Percentiles rank a stretch among this genome's conserved stretches.
phyloP scores from a whole-genome alignment of 2,888 invertebrate genomes.

The Drosophila limbata region DNA sequence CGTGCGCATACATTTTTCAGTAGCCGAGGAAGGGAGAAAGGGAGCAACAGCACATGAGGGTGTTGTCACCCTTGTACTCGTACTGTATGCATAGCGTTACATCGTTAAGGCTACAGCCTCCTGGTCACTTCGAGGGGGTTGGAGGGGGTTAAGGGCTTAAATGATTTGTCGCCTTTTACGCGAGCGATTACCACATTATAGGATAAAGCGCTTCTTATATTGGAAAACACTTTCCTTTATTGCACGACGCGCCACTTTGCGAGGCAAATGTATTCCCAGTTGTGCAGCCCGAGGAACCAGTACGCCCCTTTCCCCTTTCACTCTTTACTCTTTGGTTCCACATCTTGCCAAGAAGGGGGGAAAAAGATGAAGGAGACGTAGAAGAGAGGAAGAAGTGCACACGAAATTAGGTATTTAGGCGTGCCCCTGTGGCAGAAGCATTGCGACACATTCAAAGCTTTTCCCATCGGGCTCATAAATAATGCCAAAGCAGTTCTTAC shows the following conservation, averaged over 20 bases:
- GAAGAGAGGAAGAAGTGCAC: conserved; percentile 8
- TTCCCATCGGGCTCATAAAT: conserved; percentile 83
- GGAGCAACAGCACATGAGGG: conserved; percentile 18
- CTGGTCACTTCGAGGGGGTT: conserved; percentile 3
- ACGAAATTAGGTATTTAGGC: conserved; percentile 64
- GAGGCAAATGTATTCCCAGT: conserved; percentile 71
- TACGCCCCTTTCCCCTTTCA: not conserved
- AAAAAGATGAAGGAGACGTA: too few relatives aligned
- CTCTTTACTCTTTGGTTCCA: not conserved
- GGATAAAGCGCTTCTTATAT: conserved; percentile 76
- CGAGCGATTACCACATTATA: conserved; percentile 85
- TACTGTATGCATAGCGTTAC: conserved; percentile 29
- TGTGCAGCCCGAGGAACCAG: conserved; percentile 39
- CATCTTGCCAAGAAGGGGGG: not conserved
- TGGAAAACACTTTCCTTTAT: conserved; percentile 81
- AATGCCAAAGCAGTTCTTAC: conserved; percentile 78
- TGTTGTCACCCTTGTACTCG: conserved; percentile 17
- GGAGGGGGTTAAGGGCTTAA: conserved; percentile 63
- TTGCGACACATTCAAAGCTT: conserved; percentile 83
- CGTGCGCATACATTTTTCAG: conserved; percentile 70
- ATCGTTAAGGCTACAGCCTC: conserved; percentile 41
- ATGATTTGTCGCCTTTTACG: conserved; percentile 85
- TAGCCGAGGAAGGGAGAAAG: conserved; percentile 9
- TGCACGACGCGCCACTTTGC: conserved; percentile 63
- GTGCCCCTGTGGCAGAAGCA: conserved; percentile 49